Base-by-base conservation (phyloP, 2,888 invertebrate species). In the Tiliacea citrago region DNA sequence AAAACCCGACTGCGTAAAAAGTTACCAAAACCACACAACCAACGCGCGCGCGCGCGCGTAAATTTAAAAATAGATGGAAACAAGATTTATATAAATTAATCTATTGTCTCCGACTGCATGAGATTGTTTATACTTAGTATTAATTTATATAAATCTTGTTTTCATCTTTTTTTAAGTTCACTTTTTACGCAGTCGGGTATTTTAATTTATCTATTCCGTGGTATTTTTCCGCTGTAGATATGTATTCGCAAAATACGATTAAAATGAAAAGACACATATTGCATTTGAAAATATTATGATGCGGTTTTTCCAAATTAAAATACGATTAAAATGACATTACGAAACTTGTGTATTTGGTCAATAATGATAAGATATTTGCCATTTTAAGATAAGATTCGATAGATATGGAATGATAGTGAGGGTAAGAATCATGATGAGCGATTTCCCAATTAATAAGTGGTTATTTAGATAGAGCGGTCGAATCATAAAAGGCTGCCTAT, bases 261-360 rank as follows among this genome's bases (percentile, higher is more conserved):
- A 21, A 51, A 74, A 75, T 12, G 18, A 2, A 55, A 75, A 35
- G 21, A 58, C 4, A 42, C 10, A 9, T 7, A 39, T 6, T 39
- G 39, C 45, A n/a, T n/a, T 74, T 21, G 3, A 72, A 53, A 45
- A 51, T 35, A 35, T 12, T 29, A 16, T 24, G 8, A 51, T 47
- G 55, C 13, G 81, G 55, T 57, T 81, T 62, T 42, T 16, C 18
- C 45, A 58, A 55, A 81, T 77, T 51, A 63, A 57, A 81, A 73
- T 2, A 13, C 55, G 35, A 74, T 77, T 57, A 62, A 49, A 75
- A 45, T 42, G 0, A 24, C 18, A 57, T 75, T 42, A 57, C 9
- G 35, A 16, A 57, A 21, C 10, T 16, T 42, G 6, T 49, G 29
- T 58, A 49, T 45, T 29, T 42, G 49, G 42, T 58, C 21, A 58